Evolutionary conservation across 2,888 invertebrate species (phyloP).

Genomic region (Conomelus anceps): DNA sequence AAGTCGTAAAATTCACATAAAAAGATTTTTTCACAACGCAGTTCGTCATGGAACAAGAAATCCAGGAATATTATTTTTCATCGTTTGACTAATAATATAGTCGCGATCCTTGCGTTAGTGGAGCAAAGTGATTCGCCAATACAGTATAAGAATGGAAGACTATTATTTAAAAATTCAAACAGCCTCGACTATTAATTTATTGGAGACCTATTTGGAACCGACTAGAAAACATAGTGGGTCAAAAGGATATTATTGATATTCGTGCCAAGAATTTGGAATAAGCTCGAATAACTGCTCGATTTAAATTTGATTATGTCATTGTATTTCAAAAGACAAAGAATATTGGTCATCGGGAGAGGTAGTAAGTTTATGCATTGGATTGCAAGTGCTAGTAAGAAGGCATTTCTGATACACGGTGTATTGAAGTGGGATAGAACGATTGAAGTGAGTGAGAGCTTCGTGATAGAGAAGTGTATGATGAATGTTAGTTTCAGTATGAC

Average conservation of each 20-base stretch:
- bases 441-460: background rate
- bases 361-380: background rate
- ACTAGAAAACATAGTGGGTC: background rate
- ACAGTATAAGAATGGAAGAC: background rate
- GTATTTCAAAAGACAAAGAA: background rate
- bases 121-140: background rate
- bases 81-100: no score
- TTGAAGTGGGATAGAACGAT: background rate
- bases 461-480: background rate
- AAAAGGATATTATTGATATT: background rate
- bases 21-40: no score
- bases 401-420: background rate
- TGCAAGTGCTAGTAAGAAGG: background rate
- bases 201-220: background rate
- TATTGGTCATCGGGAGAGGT: background rate
- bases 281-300: background rate
- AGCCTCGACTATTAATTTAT: background rate
- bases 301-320: background rate
- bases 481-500: background rate
- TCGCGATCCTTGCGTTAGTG: no score
- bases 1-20: no score
- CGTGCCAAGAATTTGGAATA: background rate
- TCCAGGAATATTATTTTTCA: no score
- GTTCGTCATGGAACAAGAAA: no score
- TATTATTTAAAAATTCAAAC: background rate